phyloP scores from a whole-genome alignment of 2,888 invertebrate genomes.

The Thymelicus acteon region DNA sequence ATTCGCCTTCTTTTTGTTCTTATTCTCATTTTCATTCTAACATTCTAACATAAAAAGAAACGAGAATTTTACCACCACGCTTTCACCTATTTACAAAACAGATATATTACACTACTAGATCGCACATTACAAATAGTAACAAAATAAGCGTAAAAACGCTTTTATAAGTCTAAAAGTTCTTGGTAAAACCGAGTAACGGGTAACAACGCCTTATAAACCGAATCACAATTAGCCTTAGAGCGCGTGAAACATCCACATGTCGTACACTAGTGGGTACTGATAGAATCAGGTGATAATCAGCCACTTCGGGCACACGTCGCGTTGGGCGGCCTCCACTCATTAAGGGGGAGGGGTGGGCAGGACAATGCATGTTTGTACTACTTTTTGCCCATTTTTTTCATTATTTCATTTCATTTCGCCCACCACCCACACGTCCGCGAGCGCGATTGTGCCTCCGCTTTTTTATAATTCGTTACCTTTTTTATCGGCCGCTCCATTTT shows the following conservation, averaged over 20 bases:
- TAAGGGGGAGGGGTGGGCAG: slow-evolving; percentile 72
- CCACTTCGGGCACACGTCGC: slow-evolving; percentile 72
- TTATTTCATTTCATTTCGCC: slow-evolving; percentile 85
- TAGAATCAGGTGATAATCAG: slow-evolving; percentile 83
- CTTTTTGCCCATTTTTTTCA: slow-evolving; percentile 85
- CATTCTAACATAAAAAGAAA: not conserved
- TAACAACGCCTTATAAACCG: not conserved
- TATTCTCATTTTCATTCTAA: not conserved
- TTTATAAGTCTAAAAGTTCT: too few species aligned
- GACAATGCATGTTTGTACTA: slow-evolving; percentile 85
- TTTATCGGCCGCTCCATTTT: slow-evolving; percentile 85
- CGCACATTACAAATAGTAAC: too few species aligned
- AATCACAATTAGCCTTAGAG: slow-evolving; percentile 1
- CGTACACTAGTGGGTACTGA: slow-evolving; percentile 50
- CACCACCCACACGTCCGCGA: slow-evolving; percentile 83
- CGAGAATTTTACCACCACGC: too few species aligned
- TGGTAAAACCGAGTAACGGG: not conserved
- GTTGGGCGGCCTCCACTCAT: slow-evolving; percentile 67
- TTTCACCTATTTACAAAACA: too few species aligned
- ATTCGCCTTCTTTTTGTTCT: not conserved
- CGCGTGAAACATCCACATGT: slow-evolving; percentile 14
- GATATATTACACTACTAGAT: too few species aligned
- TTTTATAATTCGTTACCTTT: slow-evolving; percentile 85
- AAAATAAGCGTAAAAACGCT: too few species aligned
- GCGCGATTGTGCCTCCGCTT: slow-evolving; percentile 82